Percentiles rank a stretch among this genome's conserved stretches.
Conservation (phyloP, 2,888 invertebrate species). For the Apodemia duryi region DNA sequence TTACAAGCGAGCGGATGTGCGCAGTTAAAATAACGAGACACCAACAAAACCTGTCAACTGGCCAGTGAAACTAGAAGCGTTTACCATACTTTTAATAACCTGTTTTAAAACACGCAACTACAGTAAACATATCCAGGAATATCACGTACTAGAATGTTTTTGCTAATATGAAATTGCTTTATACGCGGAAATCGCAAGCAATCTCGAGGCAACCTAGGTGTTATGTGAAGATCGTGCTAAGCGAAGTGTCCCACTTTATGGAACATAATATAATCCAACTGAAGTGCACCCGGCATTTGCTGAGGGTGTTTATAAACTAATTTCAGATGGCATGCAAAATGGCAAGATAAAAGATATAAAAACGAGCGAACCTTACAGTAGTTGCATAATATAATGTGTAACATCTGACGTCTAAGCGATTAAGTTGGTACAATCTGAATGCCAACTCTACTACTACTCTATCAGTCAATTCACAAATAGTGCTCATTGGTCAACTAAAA, state of each 20-base stretch:
- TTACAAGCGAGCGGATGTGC: slow-evolving; percentile 50
- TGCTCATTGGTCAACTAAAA: too few species aligned
- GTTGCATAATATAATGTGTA: too few species aligned
- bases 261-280: slow-evolving; percentile 12
- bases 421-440: too few species aligned
- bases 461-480: too few species aligned
- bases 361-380: too few species aligned
- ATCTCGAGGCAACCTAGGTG: background rate
- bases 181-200: slow-evolving; percentile 24
- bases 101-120: slow-evolving; percentile 21
- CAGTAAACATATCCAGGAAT: slow-evolving; percentile 11
- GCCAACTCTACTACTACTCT: too few species aligned
- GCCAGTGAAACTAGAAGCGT: slow-evolving; percentile 49
- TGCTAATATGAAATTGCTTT: slow-evolving; percentile 11
- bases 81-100: slow-evolving; percentile 34
- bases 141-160: slow-evolving; percentile 15
- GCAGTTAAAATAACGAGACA: slow-evolving; percentile 47
- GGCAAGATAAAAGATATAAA: background rate
- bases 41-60: slow-evolving; percentile 47
- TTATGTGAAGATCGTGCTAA: slow-evolving; percentile 16
- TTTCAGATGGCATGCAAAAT: background rate
- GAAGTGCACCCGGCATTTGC: slow-evolving; percentile 9
- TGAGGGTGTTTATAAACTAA: slow-evolving; percentile 1
- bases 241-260: slow-evolving; percentile 11
- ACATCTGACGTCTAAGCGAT: too few species aligned